A percentile compares a stretch with the other conserved stretches of the same genome.
phyloP scores from a whole-genome alignment of 2,888 invertebrate genomes.

The Malthinus seriepunctatus region DNA sequence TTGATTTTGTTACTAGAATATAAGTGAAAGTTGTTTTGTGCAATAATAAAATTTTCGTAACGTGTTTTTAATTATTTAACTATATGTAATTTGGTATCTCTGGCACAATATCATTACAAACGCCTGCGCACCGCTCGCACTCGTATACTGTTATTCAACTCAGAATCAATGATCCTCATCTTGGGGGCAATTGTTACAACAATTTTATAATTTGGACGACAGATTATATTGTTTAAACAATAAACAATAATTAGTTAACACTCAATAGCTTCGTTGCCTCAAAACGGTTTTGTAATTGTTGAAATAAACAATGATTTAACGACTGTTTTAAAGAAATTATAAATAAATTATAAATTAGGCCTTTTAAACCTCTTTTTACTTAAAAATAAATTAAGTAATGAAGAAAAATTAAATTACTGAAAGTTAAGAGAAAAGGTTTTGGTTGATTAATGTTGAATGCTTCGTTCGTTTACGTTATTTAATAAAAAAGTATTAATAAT shows the following conservation, averaged over 20 bases:
- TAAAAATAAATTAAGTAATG: too few species aligned
- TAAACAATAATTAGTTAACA: neutral
- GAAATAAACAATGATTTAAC: too few species aligned
- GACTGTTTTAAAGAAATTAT: too few species aligned
- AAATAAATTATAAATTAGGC: too few species aligned
- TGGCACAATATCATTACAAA: constrained; percentile 27
- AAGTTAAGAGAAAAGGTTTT: too few species aligned
- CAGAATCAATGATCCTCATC: constrained; percentile 36
- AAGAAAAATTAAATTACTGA: too few species aligned
- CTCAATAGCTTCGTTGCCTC: too few species aligned
- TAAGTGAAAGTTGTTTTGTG: constrained; percentile 36
- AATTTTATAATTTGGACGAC: constrained; percentile 25
- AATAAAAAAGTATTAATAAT: too few species aligned
- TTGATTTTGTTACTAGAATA: constrained; percentile 5
- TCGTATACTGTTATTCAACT: constrained; percentile 24
- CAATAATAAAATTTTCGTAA: constrained; percentile 10
- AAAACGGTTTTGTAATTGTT: too few species aligned
- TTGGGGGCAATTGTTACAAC: constrained; percentile 29
- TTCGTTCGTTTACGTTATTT: too few species aligned
- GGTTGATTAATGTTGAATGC: too few species aligned
- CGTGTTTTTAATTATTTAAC: constrained; percentile 18
- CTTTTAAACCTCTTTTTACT: too few species aligned
- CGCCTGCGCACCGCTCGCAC: constrained; percentile 29
- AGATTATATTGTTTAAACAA: neutral
- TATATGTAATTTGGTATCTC: constrained; percentile 35